phyloP scores from a whole-genome alignment of 2,797 vertebrate genomes.

The Acanthurus leucopareius region DNA sequence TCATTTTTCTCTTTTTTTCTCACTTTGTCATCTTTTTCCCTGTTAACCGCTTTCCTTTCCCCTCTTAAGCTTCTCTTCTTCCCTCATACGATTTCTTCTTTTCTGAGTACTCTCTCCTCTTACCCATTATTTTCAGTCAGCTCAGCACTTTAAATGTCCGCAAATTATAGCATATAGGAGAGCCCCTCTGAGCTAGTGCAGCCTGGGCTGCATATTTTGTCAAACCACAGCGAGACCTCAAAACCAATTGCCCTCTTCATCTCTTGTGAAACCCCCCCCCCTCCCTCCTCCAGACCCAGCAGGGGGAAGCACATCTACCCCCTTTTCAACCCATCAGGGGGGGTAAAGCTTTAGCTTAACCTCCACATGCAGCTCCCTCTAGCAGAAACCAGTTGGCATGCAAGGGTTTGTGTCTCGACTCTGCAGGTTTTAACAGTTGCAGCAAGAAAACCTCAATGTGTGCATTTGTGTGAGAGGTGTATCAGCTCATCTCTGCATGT shows the following conservation, averaged over 20 bases:
- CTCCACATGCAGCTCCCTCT: slow-evolving; percentile 47
- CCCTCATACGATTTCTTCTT: slow-evolving; percentile 50
- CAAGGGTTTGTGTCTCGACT: slow-evolving; percentile 38
- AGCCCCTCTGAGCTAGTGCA: slow-evolving; percentile 60
- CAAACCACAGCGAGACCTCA: slow-evolving; percentile 70
- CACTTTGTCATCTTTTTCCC: slow-evolving; percentile 50
- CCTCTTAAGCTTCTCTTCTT: slow-evolving; percentile 25
- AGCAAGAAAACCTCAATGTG: slow-evolving; percentile 39
- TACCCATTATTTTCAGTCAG: slow-evolving; percentile 63
- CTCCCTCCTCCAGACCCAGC: slow-evolving; percentile 32
- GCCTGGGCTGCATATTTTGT: slow-evolving; percentile 69
- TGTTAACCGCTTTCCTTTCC: slow-evolving; percentile 24
- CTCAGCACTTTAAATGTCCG: slow-evolving; percentile 75
- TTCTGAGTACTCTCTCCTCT: slow-evolving; percentile 47
- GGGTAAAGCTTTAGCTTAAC: slow-evolving; percentile 42
- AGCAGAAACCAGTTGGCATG: slow-evolving; percentile 29
- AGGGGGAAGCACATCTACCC: slow-evolving; percentile 38
- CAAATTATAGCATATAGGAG: slow-evolving; percentile 75
- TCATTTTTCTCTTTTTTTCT: slow-evolving; percentile 48
- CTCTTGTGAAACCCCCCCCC: slow-evolving; percentile 45
- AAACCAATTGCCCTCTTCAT: slow-evolving; percentile 69
- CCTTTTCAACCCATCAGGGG: slow-evolving; percentile 50
- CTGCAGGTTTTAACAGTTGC: slow-evolving; percentile 60
- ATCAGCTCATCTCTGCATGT: slow-evolving; percentile 65
- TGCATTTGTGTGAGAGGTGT: slow-evolving; percentile 43